phyloP scores from a whole-genome alignment of 1,140 invertebrate species.

The Ceratoteleas bidentatus region DNA sequence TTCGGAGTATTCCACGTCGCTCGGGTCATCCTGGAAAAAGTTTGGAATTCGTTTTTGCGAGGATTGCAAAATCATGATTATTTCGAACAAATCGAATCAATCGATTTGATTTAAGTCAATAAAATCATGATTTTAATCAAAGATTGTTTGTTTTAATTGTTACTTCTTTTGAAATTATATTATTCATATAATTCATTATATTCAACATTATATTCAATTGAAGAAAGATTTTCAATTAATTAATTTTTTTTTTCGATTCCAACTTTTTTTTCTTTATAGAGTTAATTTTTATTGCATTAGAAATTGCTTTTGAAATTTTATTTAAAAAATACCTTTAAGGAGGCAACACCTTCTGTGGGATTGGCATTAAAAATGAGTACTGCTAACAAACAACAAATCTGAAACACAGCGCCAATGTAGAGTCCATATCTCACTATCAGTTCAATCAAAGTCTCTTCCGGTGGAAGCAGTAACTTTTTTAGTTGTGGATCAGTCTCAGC shows the following conservation, averaged over 20 bases:
- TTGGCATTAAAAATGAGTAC: constrained; percentile 77
- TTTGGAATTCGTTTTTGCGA: no score
- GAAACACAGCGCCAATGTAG: constrained; percentile 79
- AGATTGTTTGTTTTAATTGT: not conserved
- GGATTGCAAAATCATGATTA: no score
- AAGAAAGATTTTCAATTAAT: no score
- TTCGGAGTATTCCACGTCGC: constrained; percentile 79
- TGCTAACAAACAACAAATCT: constrained; percentile 77
- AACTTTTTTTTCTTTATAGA: no score
- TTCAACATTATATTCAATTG: no score
- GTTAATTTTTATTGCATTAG: not conserved
- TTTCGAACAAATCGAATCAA: no score
- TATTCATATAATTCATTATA: no score
- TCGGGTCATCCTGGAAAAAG: constrained; percentile 77
- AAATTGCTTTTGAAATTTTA: not conserved
- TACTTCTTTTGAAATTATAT: not conserved
- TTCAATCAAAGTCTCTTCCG: constrained; percentile 78
- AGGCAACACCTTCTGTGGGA: constrained; percentile 75
- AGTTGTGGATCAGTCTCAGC: constrained; percentile 76
- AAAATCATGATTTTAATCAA: not conserved
- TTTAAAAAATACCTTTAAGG: constrained; percentile 73
- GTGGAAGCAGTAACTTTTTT: constrained; percentile 77
- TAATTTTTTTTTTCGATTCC: no score
- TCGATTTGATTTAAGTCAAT: not conserved
- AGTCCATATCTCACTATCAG: constrained; percentile 78